Evolutionary conservation across 2,888 invertebrate species (phyloP), one percentile per base, ranked within the genome.

Genomic region (Rhingia rostrata): DNA sequence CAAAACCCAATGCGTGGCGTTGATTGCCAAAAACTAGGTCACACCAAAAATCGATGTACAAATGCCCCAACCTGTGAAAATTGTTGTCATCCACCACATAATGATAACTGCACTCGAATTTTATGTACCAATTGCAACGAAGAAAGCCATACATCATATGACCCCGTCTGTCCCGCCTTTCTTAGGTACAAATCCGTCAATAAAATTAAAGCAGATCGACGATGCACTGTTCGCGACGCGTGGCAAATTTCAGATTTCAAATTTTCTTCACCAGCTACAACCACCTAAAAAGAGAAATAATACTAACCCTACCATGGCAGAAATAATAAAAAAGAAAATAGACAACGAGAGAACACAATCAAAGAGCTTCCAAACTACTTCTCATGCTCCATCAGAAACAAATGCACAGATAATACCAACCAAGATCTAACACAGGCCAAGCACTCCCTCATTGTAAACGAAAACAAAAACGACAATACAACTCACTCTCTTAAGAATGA

Each of bases 101-200:
- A 77, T 39, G 64, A 70, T 0, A n/a, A 45, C 6, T 74, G 80
- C 12, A 6, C 6, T 2, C 56, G 58, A 9, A 70, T 49, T 14
- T 75, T 47, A 32, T 81, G 78, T 39, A 73, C 81, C 4, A 86
- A 79, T 43, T 86, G 81, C 33, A 51, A 86, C 14, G 69, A 51
- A n/a, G 86, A 86, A 12, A 70, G 32, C 10, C 79, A 86, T 35
- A 47, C 75, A 4, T 79, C 81, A 6, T 58, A 67, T 30, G 66
- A 79, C 6, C 60, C 81, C 4, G 10, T 54, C 0, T 78, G 81
- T 6, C 77, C 78, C 10, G 54, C 33, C 10, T 84, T 79, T 56
- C 66, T 80, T 9, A 63, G 63, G 12, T 75, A 86, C 41, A 86
- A 85, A 32, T 69, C 85, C 2, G 70, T 86, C 3, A 85, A 82